Base-by-base conservation (phyloP, 1,140 invertebrate genomes). In the Lysiphlebus fabarum region DNA sequence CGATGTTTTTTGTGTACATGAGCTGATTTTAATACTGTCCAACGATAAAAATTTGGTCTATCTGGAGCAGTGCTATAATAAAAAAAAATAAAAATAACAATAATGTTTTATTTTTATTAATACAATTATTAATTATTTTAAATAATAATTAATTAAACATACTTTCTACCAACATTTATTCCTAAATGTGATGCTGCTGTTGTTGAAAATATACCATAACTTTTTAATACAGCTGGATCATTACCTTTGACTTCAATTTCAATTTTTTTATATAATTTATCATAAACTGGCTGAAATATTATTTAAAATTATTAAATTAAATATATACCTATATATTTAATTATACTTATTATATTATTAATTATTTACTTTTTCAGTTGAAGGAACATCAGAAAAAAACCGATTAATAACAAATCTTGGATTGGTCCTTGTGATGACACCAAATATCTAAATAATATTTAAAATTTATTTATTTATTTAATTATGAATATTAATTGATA, bases 1-100 rank as follows among this genome's bases (percentile, higher is more conserved):
- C 88, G 84, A 75, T 97, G 93, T 66, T 97, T 98, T 75, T 96
- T 98, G 70, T 93, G 88, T 66, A 96, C 88, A 73, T 93, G 91
- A 48, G 91, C 90, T 47, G 92, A 93, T 76, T 92, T 92, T 2
- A 98, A 77, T 7, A 98, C 68, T 5, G 91, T 93, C 64, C 85
- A 84, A 51, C 91, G 83, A 63, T 91, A 84, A 68, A 92, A 87
- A 60, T 85, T 76, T 37, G 89, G 80, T 81, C 91, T 92, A 14
- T 80, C 76, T 26, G 86, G 83, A 17, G 85, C 83, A 82, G 83
- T 89, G 67, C 91, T 94, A 74, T 33, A 74, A 70, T 65, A 59
- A 53, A 62, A 67, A 67, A 54, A 54, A 48, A 33, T 1, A 10
- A 40, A 4, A 53, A 38, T 40, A 36, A 36, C 5, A 8, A 41